These are phyloP conservation scores for Probaryconus sp. DNA, from an alignment of 1,140 invertebrate species.

Conservation along the genomic window DNA sequence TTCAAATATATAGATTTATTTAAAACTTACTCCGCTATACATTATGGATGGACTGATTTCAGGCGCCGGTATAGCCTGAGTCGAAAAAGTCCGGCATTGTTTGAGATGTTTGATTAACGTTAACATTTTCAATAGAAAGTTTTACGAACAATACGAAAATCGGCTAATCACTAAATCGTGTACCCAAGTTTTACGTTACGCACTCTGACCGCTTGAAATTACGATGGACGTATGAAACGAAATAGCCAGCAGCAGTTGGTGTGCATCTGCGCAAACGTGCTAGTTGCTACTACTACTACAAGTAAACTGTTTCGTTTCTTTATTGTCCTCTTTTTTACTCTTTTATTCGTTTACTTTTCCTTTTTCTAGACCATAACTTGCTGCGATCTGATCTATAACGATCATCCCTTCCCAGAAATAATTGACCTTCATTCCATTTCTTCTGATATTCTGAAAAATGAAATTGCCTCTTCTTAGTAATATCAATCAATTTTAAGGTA, in stretches of 20 bases:
- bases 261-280: constrained; percentile 40
- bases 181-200: too few relatives aligned
- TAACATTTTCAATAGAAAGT: constrained; percentile 68
- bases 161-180: too few relatives aligned
- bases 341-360: constrained; percentile 12
- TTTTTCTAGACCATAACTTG: too few relatives aligned
- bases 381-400: too few relatives aligned
- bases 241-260: constrained; percentile 15
- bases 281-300: constrained; percentile 23
- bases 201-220: constrained; percentile 12
- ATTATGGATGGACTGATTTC: constrained; percentile 81
- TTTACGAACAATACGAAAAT: too few relatives aligned
- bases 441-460: too few relatives aligned
- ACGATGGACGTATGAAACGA: constrained; percentile 18
- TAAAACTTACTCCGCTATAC: constrained; percentile 82
- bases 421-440: too few relatives aligned
- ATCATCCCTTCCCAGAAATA: too few relatives aligned
- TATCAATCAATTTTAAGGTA: too few relatives aligned
- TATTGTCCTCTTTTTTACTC: constrained; percentile 23
- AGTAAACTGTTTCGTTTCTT: background rate
- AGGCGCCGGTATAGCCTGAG: constrained; percentile 78
- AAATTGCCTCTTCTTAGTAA: too few relatives aligned
- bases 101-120: constrained; percentile 57
- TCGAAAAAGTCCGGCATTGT: constrained; percentile 77
- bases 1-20: too few relatives aligned